A percentile compares a stretch with the other conserved stretches of the same genome.
Conservation (phyloP, 2,888 invertebrate species). For the Dryomyza anilis region DNA sequence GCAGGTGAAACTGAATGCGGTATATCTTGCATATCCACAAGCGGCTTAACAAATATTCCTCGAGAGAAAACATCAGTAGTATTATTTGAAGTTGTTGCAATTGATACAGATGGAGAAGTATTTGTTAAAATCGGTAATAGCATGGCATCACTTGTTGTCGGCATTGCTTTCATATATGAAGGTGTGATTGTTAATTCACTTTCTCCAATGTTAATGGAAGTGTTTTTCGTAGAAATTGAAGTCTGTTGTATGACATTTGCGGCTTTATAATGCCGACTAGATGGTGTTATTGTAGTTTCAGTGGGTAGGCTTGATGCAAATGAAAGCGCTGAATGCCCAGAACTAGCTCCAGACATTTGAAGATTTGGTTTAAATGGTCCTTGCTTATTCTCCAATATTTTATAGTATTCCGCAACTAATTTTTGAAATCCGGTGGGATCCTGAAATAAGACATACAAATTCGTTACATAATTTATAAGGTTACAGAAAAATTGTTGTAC, state of each 20-base stretch:
- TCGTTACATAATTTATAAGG: too few relatives aligned
- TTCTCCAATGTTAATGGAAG: neutral
- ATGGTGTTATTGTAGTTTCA: slow-evolving; percentile 29
- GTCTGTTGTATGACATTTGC: neutral
- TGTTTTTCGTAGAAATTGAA: neutral
- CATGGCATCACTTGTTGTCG: too few relatives aligned
- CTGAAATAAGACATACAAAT: slow-evolving; percentile 30
- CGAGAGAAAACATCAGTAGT: neutral
- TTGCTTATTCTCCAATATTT: slow-evolving; percentile 20
- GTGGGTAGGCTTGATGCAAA: slow-evolving; percentile 30
- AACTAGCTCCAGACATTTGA: neutral
- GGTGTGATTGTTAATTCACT: neutral
- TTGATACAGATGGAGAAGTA: neutral
- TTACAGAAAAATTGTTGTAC: too few relatives aligned
- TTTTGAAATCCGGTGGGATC: slow-evolving; percentile 39
- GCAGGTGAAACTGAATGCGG: too few relatives aligned
- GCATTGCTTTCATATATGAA: neutral
- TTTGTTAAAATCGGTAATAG: neutral
- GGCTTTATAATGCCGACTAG: neutral
- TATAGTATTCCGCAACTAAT: slow-evolving; percentile 43
- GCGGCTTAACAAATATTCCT: neutral
- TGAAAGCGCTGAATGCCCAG: neutral
- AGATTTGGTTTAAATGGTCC: neutral
- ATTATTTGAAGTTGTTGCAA: neutral
- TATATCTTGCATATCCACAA: neutral